Evolutionary conservation across 1,140 invertebrate genomes (phyloP), one percentile per base, ranked within the genome.

Genomic region (Panagrolaimus sp.): DNA sequence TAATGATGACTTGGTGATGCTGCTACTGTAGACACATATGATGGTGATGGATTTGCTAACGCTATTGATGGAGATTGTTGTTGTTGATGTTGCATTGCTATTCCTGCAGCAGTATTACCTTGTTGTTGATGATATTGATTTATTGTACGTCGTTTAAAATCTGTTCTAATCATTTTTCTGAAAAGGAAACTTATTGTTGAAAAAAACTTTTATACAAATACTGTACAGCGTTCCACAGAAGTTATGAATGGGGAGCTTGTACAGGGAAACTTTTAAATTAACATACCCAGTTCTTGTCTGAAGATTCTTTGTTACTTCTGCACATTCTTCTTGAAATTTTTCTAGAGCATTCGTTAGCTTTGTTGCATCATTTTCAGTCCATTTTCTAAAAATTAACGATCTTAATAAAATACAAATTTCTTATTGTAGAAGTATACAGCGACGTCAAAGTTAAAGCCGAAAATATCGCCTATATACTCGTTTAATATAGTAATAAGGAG

Each of bases 121-220:
- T 20, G 20, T 1, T 57, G 20, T 57, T 57, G 51, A 25, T 57
- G 51, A 13, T 57, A 25, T 9, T 25, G 20, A 9, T 57, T 20
- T 20, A 57, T 8, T 57, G 51, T 57, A 5, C 16, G 14, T 57
- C 51, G 20, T 57, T 57, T 57, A 16, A 57, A 57, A 27, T 57
- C 51, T 1, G 51, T 57, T 57, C 27, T 57, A 27, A 57, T 57
- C 51, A 57, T 57, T 57, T 57, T 20, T 16, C 51, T 57, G n/a
- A 16, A 57, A 20, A 9, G 51, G 8, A n/a, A 57, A n/a, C n/a
- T n/a, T n/a, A n/a, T n/a, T n/a, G n/a, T n/a, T n/a, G n/a, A n/a
- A n/a, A n/a, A n/a, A n/a, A n/a, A n/a, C n/a, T n/a, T n/a, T n/a
- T n/a, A n/a, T n/a, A n/a, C n/a, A n/a, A n/a, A n/a, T n/a, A n/a